These are phyloP conservation scores for Rhopalosiphum nymphaeae DNA, from an alignment of 2,888 invertebrate species.

Conservation along the genomic window DNA sequence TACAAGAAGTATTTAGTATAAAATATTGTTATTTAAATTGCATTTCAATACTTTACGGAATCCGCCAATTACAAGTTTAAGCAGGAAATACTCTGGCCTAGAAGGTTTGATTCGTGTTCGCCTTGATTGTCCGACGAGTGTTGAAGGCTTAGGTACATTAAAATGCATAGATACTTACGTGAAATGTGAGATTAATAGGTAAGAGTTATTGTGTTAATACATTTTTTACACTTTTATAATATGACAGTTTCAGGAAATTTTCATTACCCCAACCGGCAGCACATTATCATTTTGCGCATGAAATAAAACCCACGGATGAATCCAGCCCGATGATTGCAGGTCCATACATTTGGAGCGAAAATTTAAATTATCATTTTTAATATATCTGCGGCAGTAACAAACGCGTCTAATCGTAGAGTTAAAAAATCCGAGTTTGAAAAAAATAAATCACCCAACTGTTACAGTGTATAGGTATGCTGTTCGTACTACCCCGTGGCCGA, in stretches of 20 bases:
- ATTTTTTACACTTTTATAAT: background rate
- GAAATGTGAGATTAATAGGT: background rate
- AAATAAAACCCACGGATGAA: too few relatives aligned
- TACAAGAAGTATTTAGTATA: too few relatives aligned
- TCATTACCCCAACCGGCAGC: background rate
- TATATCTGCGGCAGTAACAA: background rate
- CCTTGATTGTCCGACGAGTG: background rate
- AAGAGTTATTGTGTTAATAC: background rate
- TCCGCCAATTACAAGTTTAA: background rate
- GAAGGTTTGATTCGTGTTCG: background rate
- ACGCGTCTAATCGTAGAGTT: background rate
- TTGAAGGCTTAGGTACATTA: background rate
- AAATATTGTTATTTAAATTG: background rate
- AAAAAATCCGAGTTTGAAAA: background rate
- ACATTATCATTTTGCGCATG: too few relatives aligned
- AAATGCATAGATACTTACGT: background rate
- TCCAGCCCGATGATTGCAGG: too few relatives aligned
- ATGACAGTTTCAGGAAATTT: background rate
- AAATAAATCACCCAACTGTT: background rate
- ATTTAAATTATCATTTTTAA: too few relatives aligned
- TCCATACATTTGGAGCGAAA: too few relatives aligned
- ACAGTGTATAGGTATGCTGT: background rate
- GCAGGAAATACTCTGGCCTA: background rate
- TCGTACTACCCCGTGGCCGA: background rate
- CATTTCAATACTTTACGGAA: background rate